Evolutionary conservation across 1,140 invertebrate species (phyloP), one percentile per base, ranked within the genome.

Genomic region (Calosoma granatense): DNA sequence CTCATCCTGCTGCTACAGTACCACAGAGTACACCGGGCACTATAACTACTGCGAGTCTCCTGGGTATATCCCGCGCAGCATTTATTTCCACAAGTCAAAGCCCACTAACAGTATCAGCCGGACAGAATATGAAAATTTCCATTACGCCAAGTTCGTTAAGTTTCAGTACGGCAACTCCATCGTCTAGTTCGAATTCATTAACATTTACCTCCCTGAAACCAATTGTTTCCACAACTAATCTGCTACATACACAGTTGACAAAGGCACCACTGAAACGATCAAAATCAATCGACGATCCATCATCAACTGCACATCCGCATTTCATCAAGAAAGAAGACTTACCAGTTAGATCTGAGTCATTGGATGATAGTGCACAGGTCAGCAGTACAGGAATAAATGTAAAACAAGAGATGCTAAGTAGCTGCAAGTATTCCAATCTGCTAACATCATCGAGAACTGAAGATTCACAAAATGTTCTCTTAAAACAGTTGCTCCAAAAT

Each of bases 401-500:
- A 14, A 66, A 65, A 58, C 61, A 63, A 20, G 77, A 80, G 64
- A 70, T 73, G 1, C 69, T 19, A 17, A 57, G 55, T 22, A 67
- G 66, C n/a, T 69, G 67, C 59, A 70, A 71, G 56, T 67, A 63
- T 58, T 68, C 68, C 2, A 56, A 54, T 19, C 52, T 70, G 20
- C 53, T 56, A 41, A 60, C 58, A 21, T 58, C 65, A n/a, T 52
- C 60, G 58, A 66, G 83, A 64, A 76, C 79, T 51, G 86, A 89
- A 63, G 87, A 92, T 60, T 87, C 87, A 1, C 89, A 93, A 68
- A 94, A 95, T 74, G 91, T 92, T 9, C 70, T 96, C 15, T 70
- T 96, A 17, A 95, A 95, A 66, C 89, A 95, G 69, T 73, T 96
- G 20, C 69, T 96, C 17, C 90, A 94, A 69, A 94, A 92, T 63